These are phyloP conservation scores for Pipistrellus nathusii DNA, from an alignment of 2,797 vertebrate genomes.

Conservation along the genomic window DNA sequence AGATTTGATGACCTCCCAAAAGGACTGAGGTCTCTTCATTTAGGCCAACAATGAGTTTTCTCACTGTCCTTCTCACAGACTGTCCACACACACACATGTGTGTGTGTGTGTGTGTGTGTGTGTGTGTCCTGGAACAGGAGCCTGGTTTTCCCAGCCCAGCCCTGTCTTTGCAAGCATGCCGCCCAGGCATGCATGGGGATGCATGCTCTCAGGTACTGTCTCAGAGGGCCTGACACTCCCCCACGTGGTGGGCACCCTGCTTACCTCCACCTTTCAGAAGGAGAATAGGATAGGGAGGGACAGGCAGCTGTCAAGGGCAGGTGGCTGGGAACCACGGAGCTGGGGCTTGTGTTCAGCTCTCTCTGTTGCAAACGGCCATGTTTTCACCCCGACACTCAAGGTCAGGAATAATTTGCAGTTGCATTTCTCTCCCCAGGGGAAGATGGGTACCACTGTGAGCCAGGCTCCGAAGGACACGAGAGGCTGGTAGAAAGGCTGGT, in stretches of 20 bases:
- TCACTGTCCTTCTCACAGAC: background rate
- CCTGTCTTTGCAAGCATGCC: background rate
- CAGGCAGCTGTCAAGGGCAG: background rate
- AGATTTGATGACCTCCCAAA: background rate
- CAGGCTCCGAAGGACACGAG: background rate
- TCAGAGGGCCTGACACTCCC: background rate
- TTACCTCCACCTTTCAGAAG: background rate
- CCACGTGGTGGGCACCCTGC: fast-evolving
- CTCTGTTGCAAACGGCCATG: background rate
- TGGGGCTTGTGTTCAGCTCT: background rate
- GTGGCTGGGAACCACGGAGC: background rate
- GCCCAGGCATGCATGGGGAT: no score
- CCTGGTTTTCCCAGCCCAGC: background rate
- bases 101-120: no score
- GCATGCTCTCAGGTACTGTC: background rate
- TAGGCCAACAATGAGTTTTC: fast-evolving
- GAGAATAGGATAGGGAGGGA: background rate
- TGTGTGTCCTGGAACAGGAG: fast-evolving
- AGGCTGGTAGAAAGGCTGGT: background rate
- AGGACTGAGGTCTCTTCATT: background rate
- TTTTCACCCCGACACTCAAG: fast-evolving
- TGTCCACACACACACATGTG: no score
- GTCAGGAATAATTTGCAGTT: background rate
- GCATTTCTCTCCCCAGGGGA: background rate
- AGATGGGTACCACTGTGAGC: no score